Base-by-base conservation (phyloP, 2,113 vertebrate species). In the Pheucticus melanocephalus region DNA sequence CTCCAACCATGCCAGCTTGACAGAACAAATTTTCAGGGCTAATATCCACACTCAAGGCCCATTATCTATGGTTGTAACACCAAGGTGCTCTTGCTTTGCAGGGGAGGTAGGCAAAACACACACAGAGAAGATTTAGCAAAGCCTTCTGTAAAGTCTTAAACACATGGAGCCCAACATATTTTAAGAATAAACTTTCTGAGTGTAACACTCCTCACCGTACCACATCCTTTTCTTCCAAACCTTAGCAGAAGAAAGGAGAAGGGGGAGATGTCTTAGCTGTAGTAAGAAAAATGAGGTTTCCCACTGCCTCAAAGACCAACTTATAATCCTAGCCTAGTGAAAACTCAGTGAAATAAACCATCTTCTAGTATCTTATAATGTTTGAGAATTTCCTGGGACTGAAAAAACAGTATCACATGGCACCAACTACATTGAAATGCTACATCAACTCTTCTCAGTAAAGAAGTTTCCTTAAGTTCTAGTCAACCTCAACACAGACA, bases 261-360 rank as follows among this genome's bases (percentile, higher is more conserved):
- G 7, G 7, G 21, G 9, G 5, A 90, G 63, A 60, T 25, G 14
- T 20, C 30, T 66, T 39, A 82, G 19, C 31, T 18, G 3, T n/a
- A 68, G n/a, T 53, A 84, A 66, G 47, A 35, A 54, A 79, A 87
- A 79, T 14, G 5, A 81, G 50, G 61, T 40, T 77, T 64, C 70
- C 25, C 51, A n/a, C 24, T 59, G 51, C 47, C 56, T 63, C 35
- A 39, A 60, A 69, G 71, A 78, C 18, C 51, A 66, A 19, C 44
- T 30, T 68, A 24, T 12, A 40, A 85, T 24, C 48, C 75, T 50
- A 82, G 33, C 25, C 44, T 51, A 33, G 35, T 24, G 28, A 76
- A 92, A 94, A 60, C 24, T 79, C 73, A 90, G 30, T 64, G 48
- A 95, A 92, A 77, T 31, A 56, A 78, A 87, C 6, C 12, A 84